Evolutionary conservation across 1,140 invertebrate species (phyloP), one percentile per base, ranked within the genome.

Genomic region (Lordiphosa collinella): DNA sequence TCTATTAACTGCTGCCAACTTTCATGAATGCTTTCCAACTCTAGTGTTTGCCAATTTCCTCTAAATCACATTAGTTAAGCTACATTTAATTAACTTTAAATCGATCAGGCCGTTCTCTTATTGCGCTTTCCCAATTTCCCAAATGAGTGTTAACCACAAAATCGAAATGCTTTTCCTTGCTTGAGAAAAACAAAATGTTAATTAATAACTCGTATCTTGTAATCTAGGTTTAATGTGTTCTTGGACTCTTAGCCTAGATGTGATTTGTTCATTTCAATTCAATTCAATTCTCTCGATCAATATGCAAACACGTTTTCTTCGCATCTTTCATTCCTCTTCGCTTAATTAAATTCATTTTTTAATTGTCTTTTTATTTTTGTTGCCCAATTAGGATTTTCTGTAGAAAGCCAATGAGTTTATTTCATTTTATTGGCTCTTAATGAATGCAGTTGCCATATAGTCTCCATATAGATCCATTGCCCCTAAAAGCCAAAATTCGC

Each of bases 401-500:
- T 79, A 79, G 74, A 79, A 79, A 79, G 64, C 46, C 74, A 79
- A 80, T 79, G 74, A 67, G 74, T 79, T 79, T 79, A 80, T 80
- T 79, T 79, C 40, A 62, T 73, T 74, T 79, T 72, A 79, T 79
- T 61, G 64, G 31, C 40, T 74, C 65, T 79, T 79, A 80, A 79
- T 79, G 69, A 79, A 80, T 65, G 69, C 69, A 68, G 66, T 65
- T 49, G 41, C 69, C 62, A 52, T 58, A 47, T 52, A 54, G 44
- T 36, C 44, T 22, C 69, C 62, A 52, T 58, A 47, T 52, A 54
- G 44, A 32, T 49, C 36, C 41, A 50, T 35, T 51, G 41, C 22
- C 22, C 22, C 22, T 25, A 25, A 25, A 25, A 25, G 6, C 22
- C 22, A 25, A 25, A 25, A 7, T 25, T 25, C 1, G 22, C 7